Base-by-base conservation (phyloP, 2,797 vertebrate species). In the Dicrostonyx torquatus region DNA sequence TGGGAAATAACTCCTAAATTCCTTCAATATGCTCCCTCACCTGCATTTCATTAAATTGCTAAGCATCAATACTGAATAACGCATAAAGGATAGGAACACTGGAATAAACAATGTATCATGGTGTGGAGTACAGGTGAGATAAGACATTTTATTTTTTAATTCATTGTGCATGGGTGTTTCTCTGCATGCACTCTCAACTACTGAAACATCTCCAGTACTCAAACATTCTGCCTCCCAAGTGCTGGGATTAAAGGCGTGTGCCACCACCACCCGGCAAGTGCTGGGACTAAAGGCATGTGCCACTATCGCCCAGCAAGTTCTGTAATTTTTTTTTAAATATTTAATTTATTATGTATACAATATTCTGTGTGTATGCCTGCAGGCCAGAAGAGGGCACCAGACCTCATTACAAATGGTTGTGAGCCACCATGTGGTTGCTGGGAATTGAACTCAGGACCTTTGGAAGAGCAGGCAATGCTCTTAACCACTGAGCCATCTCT, bases 31-130 rank as follows among this genome's bases (percentile, higher is more conserved):
- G 48, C 13, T 95, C 72, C 58, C 34, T 87, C 24, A 66, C 22
- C 45, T 85, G 29, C 77, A 89, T 92, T 95, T 90, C 68, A 97
- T 92, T 96, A 70, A 88, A 93, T 31, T 85, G 82, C 73, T 75
- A 91, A 96, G 60, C 84, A 97, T 73, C 13, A 88, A 6, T 60
- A n/a, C 34, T 87, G 18, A 95, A 75, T 94, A 93, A 89, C 12
- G 31, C 10, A 82, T 10, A 75, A 91, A 95, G 2, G 34, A 95
- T 55, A 4, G 68, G 45, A 84, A 83, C 9, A 92, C 75, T 83
- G 50, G 43, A 94, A 80, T 77, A 79, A 87, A 80, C 10, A 86
- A 72, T 48, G 55, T 43, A 82, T 70, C 76, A 82, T 11, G 92
- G 34, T 82, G 11, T 11, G 64, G 20, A 85, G n/a, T 60, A 78